These are phyloP conservation scores for Apaloderma vittatum DNA, from an alignment of 2,113 vertebrate species.

Conservation along the genomic window DNA sequence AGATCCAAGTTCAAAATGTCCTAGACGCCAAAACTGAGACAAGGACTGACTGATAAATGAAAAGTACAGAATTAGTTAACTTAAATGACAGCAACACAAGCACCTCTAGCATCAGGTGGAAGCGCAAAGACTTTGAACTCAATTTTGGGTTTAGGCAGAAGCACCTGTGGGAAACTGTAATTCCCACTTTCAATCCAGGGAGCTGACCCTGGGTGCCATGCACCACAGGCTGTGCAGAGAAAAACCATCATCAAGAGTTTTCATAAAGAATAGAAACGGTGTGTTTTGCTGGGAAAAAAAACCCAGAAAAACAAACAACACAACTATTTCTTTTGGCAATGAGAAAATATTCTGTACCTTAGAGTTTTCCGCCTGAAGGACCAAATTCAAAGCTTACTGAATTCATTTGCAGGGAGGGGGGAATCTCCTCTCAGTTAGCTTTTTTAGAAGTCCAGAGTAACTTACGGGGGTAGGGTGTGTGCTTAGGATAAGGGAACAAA, in stretches of 20 bases:
- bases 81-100: not conserved
- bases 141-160: not conserved
- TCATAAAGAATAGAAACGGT: accelerated
- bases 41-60: not conserved
- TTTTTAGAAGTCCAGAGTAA: not conserved
- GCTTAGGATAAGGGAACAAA: not conserved
- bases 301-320: not conserved
- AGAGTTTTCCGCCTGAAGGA: not conserved
- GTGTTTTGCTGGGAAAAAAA: not conserved
- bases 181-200: not conserved
- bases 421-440: not conserved
- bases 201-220: not conserved
- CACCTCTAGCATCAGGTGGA: not conserved
- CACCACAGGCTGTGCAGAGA: not conserved
- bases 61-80: not conserved
- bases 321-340: not conserved
- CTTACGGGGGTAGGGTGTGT: accelerated
- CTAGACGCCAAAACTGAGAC: not conserved
- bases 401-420: not conserved
- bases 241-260: not conserved
- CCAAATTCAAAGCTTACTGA: not conserved
- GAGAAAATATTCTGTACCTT: not conserved
- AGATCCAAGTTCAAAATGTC: not conserved
- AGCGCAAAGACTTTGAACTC: not conserved
- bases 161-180: not conserved